These are phyloP conservation scores for Mystacides longicornis DNA, from an alignment of 2,888 invertebrate genomes.

Conservation along the genomic window DNA sequence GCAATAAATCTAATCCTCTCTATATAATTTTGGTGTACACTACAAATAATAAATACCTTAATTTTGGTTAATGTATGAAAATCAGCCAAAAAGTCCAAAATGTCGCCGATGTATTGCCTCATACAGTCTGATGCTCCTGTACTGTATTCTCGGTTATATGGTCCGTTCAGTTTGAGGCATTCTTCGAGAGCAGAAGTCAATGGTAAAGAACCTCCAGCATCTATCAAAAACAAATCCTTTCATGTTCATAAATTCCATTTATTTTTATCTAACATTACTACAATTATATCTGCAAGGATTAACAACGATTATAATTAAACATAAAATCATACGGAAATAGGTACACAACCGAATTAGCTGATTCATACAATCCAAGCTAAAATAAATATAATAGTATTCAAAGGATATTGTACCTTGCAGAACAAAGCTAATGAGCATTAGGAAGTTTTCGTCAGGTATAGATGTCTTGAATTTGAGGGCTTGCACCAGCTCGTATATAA, in stretches of 20 bases:
- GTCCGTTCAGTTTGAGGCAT: slow-evolving; percentile 30
- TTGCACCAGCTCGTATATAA: slow-evolving; percentile 91
- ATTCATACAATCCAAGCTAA: no score
- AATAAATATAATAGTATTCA: no score
- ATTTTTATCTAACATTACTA: not conserved
- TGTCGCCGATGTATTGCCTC: slow-evolving; percentile 84
- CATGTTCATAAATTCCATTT: not conserved
- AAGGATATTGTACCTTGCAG: slow-evolving; percentile 67
- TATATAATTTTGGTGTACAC: no score
- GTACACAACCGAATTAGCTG: no score
- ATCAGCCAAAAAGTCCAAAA: slow-evolving; percentile 91
- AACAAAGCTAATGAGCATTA: slow-evolving; percentile 82
- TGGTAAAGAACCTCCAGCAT: slow-evolving; percentile 82
- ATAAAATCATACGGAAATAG: not conserved
- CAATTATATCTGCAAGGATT: not conserved
- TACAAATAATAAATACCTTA: slow-evolving; percentile 65
- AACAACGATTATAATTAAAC: not conserved
- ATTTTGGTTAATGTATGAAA: slow-evolving; percentile 94
- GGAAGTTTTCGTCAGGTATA: slow-evolving; percentile 89
- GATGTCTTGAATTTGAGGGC: slow-evolving; percentile 92
- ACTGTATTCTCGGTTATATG: slow-evolving; percentile 49
- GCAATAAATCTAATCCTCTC: not conserved
- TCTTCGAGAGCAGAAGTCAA: slow-evolving; percentile 63
- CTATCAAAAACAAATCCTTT: slow-evolving; percentile 35
- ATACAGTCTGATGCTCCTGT: slow-evolving; percentile 93